phyloP scores from a whole-genome alignment of 2,113 vertebrate species.

The Girardinichthys multiradiatus region DNA sequence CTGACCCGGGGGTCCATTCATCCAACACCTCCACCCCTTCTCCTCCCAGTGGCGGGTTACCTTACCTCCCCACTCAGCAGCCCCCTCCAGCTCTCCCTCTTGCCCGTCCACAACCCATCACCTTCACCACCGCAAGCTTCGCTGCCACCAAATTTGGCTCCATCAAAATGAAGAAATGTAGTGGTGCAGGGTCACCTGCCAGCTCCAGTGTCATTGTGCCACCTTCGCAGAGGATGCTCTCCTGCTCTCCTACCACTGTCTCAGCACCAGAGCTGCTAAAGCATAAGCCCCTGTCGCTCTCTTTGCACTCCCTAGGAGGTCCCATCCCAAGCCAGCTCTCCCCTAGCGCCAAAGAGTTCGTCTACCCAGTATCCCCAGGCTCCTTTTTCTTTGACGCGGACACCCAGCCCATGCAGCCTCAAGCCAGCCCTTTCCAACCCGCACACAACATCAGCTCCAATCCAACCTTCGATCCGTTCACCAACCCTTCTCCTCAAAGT shows the following conservation, averaged over 20 bases:
- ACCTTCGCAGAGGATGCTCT: conserved; percentile 78
- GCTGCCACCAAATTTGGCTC: conserved; percentile 98
- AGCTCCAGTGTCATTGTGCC: conserved; percentile 54
- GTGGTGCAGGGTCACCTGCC: conserved; percentile 52
- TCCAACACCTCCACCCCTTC: conserved; percentile 84
- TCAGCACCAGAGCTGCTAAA: conserved; percentile 85
- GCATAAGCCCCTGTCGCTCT: conserved; percentile 93
- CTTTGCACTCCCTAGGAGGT: conserved; percentile 89
- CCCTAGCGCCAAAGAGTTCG: conserved; percentile 98
- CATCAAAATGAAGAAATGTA: conserved; percentile 98
- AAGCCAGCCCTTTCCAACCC: conserved; percentile 81
- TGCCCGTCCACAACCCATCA: conserved; percentile 89
- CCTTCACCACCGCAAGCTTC: conserved; percentile 96
- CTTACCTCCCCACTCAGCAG: conserved; percentile 82
- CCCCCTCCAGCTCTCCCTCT: conserved; percentile 74
- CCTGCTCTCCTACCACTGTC: conserved; percentile 87
- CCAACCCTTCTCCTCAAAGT: conserved; percentile 75
- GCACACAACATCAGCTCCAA: conserved; percentile 66
- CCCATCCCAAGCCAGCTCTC: conserved; percentile 88
- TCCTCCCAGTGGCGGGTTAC: conserved; percentile 81
- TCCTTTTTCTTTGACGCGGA: conserved; percentile 89
- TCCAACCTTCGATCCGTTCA: conserved; percentile 77
- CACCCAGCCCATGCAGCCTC: conserved; percentile 79
- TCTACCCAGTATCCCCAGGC: conserved; percentile 86
- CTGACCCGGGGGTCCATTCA: conserved; percentile 71